Evolutionary conservation across 2,113 vertebrate species (phyloP).

Genomic region (Indicator maculatus): DNA sequence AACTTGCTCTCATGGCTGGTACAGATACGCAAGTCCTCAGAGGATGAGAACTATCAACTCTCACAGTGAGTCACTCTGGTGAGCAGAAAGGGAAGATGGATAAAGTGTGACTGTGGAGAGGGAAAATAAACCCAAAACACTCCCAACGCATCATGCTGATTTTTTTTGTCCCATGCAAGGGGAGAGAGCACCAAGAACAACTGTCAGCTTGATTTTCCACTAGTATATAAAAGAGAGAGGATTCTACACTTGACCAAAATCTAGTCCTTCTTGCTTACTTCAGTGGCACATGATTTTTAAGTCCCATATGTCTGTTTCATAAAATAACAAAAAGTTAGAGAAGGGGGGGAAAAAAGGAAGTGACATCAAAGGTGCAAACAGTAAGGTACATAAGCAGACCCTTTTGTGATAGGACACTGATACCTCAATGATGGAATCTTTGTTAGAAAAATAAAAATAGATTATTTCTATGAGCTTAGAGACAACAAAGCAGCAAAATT

Average conservation of each 20-base stretch:
- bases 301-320: background rate
- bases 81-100: background rate
- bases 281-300: background rate
- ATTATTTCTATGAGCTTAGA: background rate
- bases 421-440: background rate
- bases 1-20: background rate
- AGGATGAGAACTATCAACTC: background rate
- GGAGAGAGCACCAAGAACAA: background rate
- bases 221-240: background rate
- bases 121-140: background rate
- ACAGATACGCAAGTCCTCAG: background rate
- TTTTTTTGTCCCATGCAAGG: background rate
- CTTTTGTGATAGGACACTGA: background rate
- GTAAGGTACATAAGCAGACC: background rate
- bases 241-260: background rate
- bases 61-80: background rate
- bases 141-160: background rate
- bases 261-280: background rate
- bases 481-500: background rate
- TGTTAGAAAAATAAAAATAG: no score
- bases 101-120: background rate
- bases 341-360: background rate
- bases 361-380: background rate
- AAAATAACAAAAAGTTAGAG: background rate
- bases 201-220: background rate